These are phyloP conservation scores for Tetramorium alpestre DNA, from an alignment of 1,140 invertebrate species.

Conservation along the genomic window DNA sequence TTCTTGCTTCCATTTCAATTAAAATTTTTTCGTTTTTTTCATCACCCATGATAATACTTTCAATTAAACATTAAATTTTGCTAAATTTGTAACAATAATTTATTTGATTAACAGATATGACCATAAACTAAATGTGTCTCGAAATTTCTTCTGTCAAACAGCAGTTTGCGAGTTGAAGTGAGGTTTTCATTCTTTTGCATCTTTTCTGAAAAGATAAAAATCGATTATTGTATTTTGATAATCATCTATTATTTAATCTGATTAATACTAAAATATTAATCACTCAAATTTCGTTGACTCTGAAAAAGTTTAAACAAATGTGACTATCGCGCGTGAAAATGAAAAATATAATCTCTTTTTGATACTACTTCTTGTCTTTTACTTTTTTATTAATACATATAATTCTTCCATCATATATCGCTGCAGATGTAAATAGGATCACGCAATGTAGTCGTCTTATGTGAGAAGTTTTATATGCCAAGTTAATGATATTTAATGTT, in stretches of 20 bases:
- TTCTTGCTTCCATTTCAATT: conserved; percentile 74
- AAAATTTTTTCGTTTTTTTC: conserved; percentile 57
- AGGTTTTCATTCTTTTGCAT: not conserved
- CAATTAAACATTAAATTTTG: not conserved
- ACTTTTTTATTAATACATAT: no score
- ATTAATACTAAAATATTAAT: not conserved
- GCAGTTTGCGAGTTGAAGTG: not conserved
- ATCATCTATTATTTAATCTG: no score
- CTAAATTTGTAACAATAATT: not conserved
- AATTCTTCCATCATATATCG: no score
- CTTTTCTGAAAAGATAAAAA: not conserved
- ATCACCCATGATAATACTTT: conserved; percentile 22
- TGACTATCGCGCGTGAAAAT: no score
- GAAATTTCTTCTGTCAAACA: not conserved
- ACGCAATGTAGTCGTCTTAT: not conserved
- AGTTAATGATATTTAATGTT: not conserved
- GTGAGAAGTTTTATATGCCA: not conserved
- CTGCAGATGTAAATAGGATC: not conserved
- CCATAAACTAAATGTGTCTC: not conserved
- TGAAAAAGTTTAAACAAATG: no score
- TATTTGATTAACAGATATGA: not conserved
- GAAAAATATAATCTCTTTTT: no score
- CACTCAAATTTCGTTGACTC: no score
- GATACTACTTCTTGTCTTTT: no score
- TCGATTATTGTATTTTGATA: no score